Base-by-base conservation (phyloP, 1,140 invertebrate genomes). In the Leucophenga varia region DNA sequence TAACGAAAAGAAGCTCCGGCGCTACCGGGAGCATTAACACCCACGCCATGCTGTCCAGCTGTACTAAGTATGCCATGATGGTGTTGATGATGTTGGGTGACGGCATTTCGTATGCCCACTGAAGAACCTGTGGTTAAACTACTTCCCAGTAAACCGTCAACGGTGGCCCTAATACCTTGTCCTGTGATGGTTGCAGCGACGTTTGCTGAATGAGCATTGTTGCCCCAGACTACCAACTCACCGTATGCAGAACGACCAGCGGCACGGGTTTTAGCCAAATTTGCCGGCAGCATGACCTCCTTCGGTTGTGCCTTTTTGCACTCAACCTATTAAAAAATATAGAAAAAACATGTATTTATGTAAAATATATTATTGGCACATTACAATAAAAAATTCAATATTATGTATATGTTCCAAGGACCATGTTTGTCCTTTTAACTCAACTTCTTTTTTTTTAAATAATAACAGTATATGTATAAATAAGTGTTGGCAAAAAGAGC, bases 271-370 rank as follows among this genome's bases (percentile, higher is more conserved):
- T 94, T 93, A 64, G 91, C 91, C 80, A 93, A 79, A 78, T 93
- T 94, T 50, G 91, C 88, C 63, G 93, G 93, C 75, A 97, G 86
- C 95, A 98, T 98, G 65, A 98, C 95, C 84, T 98, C 95, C 84
- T 98, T 98, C 46, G 95, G 95, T 79, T 98, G 95, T 75, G 95
- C 95, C 81, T 98, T 97, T 86, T 98, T 98, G 83, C 95, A 97
- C 83, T 98, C 95, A 79, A 98, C 95, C 95, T 98, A 82, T n/a
- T n/a, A n/a, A n/a, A n/a, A n/a, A n/a, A 30, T 30, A 30, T 30
- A n/a, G 8, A 30, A 30, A 8, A 34, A 34, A 34, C 32, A 34
- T 13, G n/a, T 34, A 34, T 5, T 16, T n/a, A 34, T 12, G n/a
- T 34, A 34, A 16, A n/a, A 34, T 3, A 10, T 16, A 34, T 34